Conservation (phyloP, 2,888 invertebrate genomes). For the Litoditis marina region DNA sequence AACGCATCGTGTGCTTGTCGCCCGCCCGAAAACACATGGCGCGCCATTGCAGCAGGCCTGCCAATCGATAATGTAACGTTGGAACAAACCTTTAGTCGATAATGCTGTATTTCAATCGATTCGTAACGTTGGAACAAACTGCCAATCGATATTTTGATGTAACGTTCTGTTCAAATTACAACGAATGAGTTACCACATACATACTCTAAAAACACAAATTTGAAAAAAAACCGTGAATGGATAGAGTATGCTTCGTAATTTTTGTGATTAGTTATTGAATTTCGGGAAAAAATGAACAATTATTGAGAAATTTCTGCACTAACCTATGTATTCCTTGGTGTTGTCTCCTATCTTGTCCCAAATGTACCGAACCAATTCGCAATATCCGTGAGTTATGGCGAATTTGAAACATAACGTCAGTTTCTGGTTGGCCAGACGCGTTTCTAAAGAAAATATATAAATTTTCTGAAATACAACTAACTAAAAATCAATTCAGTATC, state of each 20-base stretch:
- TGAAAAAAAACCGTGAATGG: too few species aligned
- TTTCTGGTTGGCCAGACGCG: slow-evolving; percentile 40
- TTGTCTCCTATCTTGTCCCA: slow-evolving; percentile 34
- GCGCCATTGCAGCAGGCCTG: slow-evolving; percentile 42
- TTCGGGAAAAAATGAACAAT: too few species aligned
- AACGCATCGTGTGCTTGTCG: slow-evolving; percentile 35
- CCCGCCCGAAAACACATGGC: slow-evolving; percentile 35
- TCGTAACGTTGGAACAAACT: too few species aligned
- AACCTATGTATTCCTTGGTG: slow-evolving; percentile 35
- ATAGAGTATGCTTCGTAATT: too few species aligned
- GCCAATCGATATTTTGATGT: too few species aligned
- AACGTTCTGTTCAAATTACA: too few species aligned
- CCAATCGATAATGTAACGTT: too few species aligned
- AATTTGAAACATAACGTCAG: slow-evolving; percentile 37
- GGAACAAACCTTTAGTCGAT: too few species aligned
- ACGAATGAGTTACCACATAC: too few species aligned
- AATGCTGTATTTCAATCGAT: too few species aligned
- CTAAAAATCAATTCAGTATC: too few species aligned
- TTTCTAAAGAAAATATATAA: slow-evolving; percentile 10
- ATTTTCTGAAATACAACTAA: too few species aligned
- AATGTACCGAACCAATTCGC: slow-evolving; percentile 35
- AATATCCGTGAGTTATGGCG: slow-evolving; percentile 42
- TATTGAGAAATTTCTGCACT: not conserved
- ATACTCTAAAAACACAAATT: not conserved
- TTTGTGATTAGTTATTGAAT: not conserved